A percentile compares a stretch with the other conserved stretches of the same genome.
phyloP scores from a whole-genome alignment of 2,797 vertebrate species.

The Tiaroga cobitis region DNA sequence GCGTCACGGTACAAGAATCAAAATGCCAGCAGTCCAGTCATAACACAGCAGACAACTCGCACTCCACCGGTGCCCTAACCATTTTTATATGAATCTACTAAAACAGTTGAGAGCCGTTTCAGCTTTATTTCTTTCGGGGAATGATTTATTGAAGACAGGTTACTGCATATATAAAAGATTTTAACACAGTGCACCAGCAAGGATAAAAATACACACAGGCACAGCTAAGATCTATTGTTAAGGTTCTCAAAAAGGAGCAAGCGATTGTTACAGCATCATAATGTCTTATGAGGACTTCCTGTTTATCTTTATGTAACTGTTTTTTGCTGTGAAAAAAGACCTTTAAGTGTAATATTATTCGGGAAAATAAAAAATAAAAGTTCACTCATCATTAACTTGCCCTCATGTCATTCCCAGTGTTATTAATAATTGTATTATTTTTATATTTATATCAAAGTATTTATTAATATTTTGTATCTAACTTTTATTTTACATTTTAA shows the following conservation, averaged over 20 bases:
- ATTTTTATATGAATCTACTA: conserved; percentile 46
- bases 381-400: background rate
- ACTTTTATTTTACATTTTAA: no score
- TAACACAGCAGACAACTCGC: conserved; percentile 25
- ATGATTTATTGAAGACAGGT: conserved; percentile 49
- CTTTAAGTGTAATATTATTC: background rate
- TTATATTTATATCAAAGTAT: background rate
- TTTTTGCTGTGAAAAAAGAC: background rate
- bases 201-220: conserved; percentile 36
- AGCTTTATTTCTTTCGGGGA: conserved; percentile 41
- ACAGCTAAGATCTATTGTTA: conserved; percentile 24
- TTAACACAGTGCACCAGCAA: conserved; percentile 26
- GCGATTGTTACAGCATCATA: background rate
- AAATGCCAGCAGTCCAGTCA: conserved; percentile 21
- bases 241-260: background rate
- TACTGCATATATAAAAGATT: conserved; percentile 44
- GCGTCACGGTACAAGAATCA: background rate
- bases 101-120: conserved; percentile 37
- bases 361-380: background rate
- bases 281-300: conserved; percentile 15
- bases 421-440: background rate
- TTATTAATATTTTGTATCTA: background rate
- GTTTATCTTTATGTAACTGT: conserved; percentile 2
- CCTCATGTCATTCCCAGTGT: background rate
- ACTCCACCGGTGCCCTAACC: conserved; percentile 26